A percentile compares a stretch with the other conserved stretches of the same genome.
Evolutionary conservation across 1,140 invertebrate species (phyloP).

Genomic region (Brachionus rubens): DNA sequence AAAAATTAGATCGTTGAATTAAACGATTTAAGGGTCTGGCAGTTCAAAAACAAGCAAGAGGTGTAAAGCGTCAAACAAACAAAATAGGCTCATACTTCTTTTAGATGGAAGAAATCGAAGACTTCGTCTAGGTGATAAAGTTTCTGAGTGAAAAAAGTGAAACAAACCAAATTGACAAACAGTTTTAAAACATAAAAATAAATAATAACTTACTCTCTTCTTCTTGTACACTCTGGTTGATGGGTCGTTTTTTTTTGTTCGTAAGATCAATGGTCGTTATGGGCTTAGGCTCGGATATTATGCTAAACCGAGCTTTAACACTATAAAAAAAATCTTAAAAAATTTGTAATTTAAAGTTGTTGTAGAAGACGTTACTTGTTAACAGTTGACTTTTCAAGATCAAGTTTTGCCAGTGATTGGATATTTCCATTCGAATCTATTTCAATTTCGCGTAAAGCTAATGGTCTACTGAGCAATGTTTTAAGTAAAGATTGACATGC

Average conservation of each 20-base stretch:
- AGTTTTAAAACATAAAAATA: background rate
- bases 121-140: background rate
- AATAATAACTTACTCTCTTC: constrained; percentile 18
- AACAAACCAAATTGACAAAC: background rate
- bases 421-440: constrained; percentile 40
- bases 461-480: constrained; percentile 20
- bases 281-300: background rate
- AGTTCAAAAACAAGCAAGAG: too few relatives aligned
- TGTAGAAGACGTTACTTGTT: background rate
- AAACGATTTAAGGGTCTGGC: too few relatives aligned
- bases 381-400: constrained; percentile 1
- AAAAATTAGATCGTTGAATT: too few relatives aligned
- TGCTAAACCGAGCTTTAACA: constrained; percentile 33
- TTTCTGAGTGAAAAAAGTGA: too few relatives aligned
- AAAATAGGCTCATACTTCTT: too few relatives aligned
- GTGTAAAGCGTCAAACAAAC: too few relatives aligned
- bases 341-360: background rate
- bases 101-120: constrained; percentile 23
- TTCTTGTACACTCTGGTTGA: background rate
- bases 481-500: constrained; percentile 35
- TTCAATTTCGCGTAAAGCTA: constrained; percentile 27
- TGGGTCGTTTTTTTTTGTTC: background rate
- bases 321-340: background rate
- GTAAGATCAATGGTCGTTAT: background rate
- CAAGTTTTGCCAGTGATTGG: constrained; percentile 2